Evolutionary conservation across 2,113 vertebrate genomes (phyloP).

Genomic region (Pyrgilauda ruficollis): DNA sequence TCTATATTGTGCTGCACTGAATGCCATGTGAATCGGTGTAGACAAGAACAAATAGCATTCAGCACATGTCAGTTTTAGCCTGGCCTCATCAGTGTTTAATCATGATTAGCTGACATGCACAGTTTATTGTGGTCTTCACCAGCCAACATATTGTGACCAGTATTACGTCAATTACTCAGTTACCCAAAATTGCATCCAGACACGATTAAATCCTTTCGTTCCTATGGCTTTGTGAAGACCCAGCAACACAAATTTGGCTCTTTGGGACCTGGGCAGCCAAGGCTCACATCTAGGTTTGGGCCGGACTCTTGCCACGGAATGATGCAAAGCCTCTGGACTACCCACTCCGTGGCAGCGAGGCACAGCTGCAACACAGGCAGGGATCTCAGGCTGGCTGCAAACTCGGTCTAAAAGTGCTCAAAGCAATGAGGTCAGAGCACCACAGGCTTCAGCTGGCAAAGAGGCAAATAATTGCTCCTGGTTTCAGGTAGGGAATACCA

Average conservation of each 20-base stretch:
- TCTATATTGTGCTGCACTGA: constrained; percentile 25
- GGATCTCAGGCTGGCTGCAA: not conserved
- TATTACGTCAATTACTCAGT: constrained; percentile 4
- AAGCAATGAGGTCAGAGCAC: not conserved
- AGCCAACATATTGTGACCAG: constrained; percentile 31
- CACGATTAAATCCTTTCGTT: not conserved
- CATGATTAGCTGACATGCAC: constrained; percentile 44
- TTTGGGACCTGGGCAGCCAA: not conserved
- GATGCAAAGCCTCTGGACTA: not conserved
- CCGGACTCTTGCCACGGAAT: not conserved
- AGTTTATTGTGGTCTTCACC: constrained; percentile 43
- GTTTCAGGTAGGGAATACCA: not conserved
- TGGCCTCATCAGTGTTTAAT: constrained; percentile 49
- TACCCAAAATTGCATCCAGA: constrained; percentile 7
- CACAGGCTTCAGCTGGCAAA: not conserved
- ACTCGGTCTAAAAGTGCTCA: not conserved
- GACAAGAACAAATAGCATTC: constrained; percentile 62
- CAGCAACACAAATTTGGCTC: not conserved
- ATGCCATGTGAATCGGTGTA: constrained; percentile 37
- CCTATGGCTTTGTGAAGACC: not conserved
- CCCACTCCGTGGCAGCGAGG: not conserved
- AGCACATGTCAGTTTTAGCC: constrained; percentile 51
- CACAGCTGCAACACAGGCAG: not conserved
- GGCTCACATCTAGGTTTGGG: not conserved
- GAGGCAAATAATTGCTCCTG: not conserved